These are phyloP conservation scores for Hirundo rustica DNA, from an alignment of 2,797 vertebrate genomes.

Conservation along the genomic window DNA sequence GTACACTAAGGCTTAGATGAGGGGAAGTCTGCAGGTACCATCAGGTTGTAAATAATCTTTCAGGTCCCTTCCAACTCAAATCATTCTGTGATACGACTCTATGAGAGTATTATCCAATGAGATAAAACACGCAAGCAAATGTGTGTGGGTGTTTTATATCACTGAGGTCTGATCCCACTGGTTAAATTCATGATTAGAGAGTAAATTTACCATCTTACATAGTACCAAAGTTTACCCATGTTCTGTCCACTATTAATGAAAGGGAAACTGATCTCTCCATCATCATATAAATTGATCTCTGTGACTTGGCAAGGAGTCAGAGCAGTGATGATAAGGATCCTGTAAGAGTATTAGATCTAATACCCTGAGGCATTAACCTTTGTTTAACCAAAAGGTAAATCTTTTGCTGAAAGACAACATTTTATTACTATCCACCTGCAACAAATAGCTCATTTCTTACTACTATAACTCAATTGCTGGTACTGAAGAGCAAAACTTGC, in stretches of 20 bases:
- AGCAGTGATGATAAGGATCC: not conserved
- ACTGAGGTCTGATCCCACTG: not conserved
- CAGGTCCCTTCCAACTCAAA: not conserved
- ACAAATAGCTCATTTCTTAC: constrained; percentile 24
- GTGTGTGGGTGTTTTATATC: not conserved
- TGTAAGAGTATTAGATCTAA: not conserved
- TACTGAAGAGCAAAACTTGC: not conserved
- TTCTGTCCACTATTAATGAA: not conserved
- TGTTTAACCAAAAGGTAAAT: constrained; percentile 52
- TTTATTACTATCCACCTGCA: constrained; percentile 52
- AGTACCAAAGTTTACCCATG: not conserved
- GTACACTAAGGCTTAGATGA: not conserved
- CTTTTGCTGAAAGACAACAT: constrained; percentile 42
- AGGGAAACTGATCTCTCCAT: constrained; percentile 24
- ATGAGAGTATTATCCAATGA: not conserved
- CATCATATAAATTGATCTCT: constrained; percentile 19
- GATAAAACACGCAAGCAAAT: not conserved
- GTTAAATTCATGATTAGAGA: not conserved
- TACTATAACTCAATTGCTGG: not conserved
- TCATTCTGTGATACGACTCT: not conserved
- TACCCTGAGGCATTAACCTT: constrained; percentile 1
- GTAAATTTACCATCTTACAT: not conserved
- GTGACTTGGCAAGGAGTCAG: not conserved
- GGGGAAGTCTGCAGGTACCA: not conserved
- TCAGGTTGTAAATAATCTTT: not conserved